phyloP scores from a whole-genome alignment of 2,113 vertebrate genomes.

The Chiloscyllium plagiosum region DNA sequence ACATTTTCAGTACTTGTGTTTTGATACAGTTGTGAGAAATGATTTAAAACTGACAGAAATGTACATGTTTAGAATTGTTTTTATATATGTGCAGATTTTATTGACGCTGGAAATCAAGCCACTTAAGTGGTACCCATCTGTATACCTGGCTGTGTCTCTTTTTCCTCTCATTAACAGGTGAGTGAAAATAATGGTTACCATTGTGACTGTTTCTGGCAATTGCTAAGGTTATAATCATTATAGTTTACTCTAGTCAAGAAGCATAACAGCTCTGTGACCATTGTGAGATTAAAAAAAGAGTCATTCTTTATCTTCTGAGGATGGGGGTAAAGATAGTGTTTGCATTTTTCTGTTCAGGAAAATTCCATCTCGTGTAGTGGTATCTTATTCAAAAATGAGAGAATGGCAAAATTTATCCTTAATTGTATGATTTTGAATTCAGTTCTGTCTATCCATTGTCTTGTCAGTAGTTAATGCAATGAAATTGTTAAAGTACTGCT shows the following conservation, averaged over 20 bases:
- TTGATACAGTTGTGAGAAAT: background rate
- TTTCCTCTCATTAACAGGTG: constrained; percentile 75
- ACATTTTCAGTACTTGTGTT: background rate
- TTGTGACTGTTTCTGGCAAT: background rate
- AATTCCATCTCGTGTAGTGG: background rate
- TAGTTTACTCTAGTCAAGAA: background rate
- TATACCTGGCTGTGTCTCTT: constrained; percentile 65
- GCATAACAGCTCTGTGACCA: background rate
- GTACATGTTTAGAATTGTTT: background rate
- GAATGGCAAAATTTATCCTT: background rate
- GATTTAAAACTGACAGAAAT: constrained; percentile 1
- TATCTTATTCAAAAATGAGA: background rate
- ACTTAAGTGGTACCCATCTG: constrained; percentile 64
- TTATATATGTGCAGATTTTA: constrained; percentile 53
- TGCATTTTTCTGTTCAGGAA: background rate
- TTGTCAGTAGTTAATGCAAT: background rate
- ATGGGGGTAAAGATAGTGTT: background rate
- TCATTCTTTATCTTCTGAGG: constrained; percentile 2
- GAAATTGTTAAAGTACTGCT: background rate
- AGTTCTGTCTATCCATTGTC: background rate
- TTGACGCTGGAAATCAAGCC: constrained; percentile 62
- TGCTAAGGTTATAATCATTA: constrained; percentile 11
- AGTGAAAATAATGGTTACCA: constrained; percentile 36
- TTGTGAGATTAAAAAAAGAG: constrained; percentile 26
- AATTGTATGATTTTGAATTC: background rate